Evolutionary conservation across 53 echinoderm and acorn worm species (phyloP).

Genomic region (Holothuria leucospilota): DNA sequence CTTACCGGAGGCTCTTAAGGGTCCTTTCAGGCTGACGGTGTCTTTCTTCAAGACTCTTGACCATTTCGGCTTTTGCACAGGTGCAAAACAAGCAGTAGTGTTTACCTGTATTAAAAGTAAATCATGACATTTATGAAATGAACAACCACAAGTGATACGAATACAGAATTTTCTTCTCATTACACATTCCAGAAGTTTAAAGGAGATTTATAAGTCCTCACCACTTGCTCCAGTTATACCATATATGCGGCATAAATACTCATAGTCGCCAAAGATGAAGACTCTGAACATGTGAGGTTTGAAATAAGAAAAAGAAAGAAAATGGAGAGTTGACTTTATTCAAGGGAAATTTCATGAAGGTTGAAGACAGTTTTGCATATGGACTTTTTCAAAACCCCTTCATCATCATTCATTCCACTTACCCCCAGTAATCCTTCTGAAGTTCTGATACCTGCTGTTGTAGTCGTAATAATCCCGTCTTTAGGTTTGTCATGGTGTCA

Average conservation of each 20-base stretch:
- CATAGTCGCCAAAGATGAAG: neutral
- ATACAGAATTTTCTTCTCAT: neutral
- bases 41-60: neutral
- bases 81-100: neutral
- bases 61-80: neutral
- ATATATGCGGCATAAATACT: neutral
- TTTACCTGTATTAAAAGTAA: neutral
- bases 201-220: neutral
- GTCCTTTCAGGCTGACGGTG: neutral
- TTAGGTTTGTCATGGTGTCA: neutral
- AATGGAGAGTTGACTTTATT: too few species aligned
- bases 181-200: neutral
- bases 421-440: neutral
- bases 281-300: neutral
- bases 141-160: neutral
- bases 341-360: too few species aligned
- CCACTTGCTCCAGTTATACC: conserved; percentile 11
- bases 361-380: too few species aligned
- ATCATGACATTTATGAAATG: neutral
- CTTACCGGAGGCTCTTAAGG: neutral
- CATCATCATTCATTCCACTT: neutral
- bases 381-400: too few species aligned
- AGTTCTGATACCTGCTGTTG: neutral
- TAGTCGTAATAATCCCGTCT: neutral
- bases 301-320: neutral